Conservation (phyloP, 2,888 invertebrate species). For the Calliopum simillimum region DNA sequence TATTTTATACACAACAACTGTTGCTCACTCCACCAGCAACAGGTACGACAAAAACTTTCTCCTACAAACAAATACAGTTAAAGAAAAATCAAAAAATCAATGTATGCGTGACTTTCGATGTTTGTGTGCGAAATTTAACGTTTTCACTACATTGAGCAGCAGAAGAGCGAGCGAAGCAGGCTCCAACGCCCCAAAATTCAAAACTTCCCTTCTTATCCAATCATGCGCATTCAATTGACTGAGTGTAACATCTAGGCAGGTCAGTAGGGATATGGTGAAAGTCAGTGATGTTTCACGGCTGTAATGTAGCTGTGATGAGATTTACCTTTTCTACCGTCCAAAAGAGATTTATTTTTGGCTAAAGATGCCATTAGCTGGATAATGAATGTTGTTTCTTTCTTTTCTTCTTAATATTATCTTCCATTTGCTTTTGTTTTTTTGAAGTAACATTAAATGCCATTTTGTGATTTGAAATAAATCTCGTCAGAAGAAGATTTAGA, state of each 20-base stretch:
- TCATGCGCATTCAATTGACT: conserved; percentile 40
- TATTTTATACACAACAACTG: conserved; percentile 50
- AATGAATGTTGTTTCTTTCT: too few relatives aligned
- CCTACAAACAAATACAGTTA: conserved; percentile 12
- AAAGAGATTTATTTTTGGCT: too few relatives aligned
- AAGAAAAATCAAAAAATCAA: conserved; percentile 9
- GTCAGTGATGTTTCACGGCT: too few relatives aligned
- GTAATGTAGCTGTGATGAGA: too few relatives aligned
- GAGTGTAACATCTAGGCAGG: background rate
- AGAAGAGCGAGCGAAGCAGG: background rate
- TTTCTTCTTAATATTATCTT: too few relatives aligned
- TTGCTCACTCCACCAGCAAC: conserved; percentile 61
- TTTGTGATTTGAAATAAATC: too few relatives aligned
- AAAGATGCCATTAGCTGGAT: too few relatives aligned
- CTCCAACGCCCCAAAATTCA: background rate
- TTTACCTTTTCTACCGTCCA: too few relatives aligned
- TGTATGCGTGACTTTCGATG: conserved; percentile 31
- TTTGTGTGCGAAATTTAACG: conserved; percentile 5
- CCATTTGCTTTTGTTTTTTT: too few relatives aligned
- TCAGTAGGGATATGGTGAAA: background rate
- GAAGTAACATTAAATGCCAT: too few relatives aligned
- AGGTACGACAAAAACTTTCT: conserved; percentile 49
- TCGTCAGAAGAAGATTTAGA: too few relatives aligned
- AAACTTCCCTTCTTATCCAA: conserved; percentile 32
- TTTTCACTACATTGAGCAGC: conserved; percentile 5